Conservation (phyloP, 2,797 vertebrate genomes). For the Lacerta agilis region DNA sequence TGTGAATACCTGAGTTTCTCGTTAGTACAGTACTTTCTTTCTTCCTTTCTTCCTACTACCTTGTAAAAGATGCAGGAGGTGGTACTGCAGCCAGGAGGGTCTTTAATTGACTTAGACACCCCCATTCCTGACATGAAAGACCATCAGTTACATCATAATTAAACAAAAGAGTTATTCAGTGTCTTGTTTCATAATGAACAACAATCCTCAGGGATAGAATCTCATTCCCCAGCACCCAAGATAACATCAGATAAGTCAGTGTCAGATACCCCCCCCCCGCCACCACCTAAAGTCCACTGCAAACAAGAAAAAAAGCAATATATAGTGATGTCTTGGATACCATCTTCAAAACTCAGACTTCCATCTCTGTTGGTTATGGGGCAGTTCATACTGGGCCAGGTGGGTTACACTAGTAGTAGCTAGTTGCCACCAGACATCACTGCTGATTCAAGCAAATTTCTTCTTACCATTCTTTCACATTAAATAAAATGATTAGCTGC, state of each 20-base stretch:
- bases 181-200: slow-evolving; percentile 51
- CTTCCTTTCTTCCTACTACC: too few species aligned
- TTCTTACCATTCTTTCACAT: too few species aligned
- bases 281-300: too few species aligned
- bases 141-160: slow-evolving; percentile 51
- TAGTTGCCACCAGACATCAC: not conserved
- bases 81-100: too few species aligned
- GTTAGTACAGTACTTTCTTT: too few species aligned
- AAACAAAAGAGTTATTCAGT: slow-evolving; percentile 39
- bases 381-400: too few species aligned
- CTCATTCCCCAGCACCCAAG: not conserved
- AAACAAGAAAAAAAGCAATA: not conserved
- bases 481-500: not conserved
- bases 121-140: slow-evolving; percentile 49
- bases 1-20: too few species aligned
- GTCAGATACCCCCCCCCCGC: not conserved
- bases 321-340: not conserved
- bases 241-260: slow-evolving; percentile 25
- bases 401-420: too few species aligned
- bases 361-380: not conserved
- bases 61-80: too few species aligned
- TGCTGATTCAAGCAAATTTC: not conserved
- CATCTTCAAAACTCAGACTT: not conserved
- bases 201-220: not conserved
- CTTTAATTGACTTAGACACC: slow-evolving; percentile 25